phyloP scores from a whole-genome alignment of 1,140 invertebrate species.

The Yoshiicerus persimilis region DNA sequence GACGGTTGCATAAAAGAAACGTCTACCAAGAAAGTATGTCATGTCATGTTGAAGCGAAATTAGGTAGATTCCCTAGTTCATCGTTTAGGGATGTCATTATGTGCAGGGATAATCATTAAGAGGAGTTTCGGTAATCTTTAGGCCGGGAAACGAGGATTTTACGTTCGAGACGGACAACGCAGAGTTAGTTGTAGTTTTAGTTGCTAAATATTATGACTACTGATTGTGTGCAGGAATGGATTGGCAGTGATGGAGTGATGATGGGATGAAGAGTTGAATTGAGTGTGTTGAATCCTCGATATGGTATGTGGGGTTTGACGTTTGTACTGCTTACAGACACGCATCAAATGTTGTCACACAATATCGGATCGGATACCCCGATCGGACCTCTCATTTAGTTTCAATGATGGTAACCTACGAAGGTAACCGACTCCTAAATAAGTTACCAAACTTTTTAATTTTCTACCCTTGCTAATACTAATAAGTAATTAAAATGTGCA shows the following conservation, averaged over 20 bases:
- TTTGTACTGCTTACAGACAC: constrained; percentile 36
- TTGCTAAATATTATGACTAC: background rate
- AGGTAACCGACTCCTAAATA: constrained; percentile 30
- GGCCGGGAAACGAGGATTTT: no score
- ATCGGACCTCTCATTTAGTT: constrained; percentile 26
- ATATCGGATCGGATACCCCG: constrained; percentile 29
- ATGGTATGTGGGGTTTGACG: constrained; percentile 36
- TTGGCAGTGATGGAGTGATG: constrained; percentile 21
- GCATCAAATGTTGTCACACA: constrained; percentile 23
- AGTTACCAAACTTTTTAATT: constrained; percentile 23
- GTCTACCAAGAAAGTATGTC: no score
- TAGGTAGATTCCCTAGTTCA: no score
- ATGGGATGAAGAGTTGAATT: constrained; percentile 21
- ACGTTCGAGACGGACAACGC: no score
- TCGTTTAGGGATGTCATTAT: no score
- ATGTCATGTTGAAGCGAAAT: no score
- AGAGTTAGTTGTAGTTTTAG: background rate
- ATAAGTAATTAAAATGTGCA: constrained; percentile 15
- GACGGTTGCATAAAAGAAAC: no score
- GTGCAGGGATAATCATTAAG: no score
- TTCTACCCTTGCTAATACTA: constrained; percentile 21
- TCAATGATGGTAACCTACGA: constrained; percentile 33
- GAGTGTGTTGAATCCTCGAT: constrained; percentile 27
- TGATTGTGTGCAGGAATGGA: constrained; percentile 12
- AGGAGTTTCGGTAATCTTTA: no score